Percentiles rank a stretch among this genome's conserved stretches.
These are phyloP conservation scores for Phoxinus phoxinus DNA, from an alignment of 2,113 vertebrate genomes.

Conservation along the genomic window DNA sequence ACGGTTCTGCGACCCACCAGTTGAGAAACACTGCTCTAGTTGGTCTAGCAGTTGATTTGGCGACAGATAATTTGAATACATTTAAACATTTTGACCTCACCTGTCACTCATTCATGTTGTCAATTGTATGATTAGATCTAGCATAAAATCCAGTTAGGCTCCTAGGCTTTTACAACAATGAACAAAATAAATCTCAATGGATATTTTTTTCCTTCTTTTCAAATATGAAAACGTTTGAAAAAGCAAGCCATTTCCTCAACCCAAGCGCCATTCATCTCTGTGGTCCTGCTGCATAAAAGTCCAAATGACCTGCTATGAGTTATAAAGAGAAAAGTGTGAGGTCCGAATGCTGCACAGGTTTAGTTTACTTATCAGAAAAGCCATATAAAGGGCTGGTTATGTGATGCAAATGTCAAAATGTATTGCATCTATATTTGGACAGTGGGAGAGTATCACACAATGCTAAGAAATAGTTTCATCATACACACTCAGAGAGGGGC, in stretches of 20 bases:
- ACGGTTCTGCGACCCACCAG: no score
- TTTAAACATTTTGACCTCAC: not conserved
- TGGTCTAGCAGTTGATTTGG: no score
- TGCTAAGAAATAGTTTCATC: conserved; percentile 33
- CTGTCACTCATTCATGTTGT: not conserved
- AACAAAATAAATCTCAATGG: not conserved
- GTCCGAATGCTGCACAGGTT: not conserved
- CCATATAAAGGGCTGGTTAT: no score
- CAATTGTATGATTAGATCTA: not conserved
- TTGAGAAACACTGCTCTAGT: not conserved
- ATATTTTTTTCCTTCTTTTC: not conserved
- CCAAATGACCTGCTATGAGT: not conserved
- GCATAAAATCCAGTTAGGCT: not conserved
- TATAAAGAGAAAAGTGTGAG: not conserved
- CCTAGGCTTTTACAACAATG: not conserved
- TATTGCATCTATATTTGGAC: conserved; percentile 12
- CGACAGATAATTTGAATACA: no score
- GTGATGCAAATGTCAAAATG: no score
- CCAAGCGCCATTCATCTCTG: not conserved
- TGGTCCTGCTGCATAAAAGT: not conserved
- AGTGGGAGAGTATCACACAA: conserved; percentile 16
- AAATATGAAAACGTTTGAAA: not conserved
- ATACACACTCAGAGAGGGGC: not conserved
- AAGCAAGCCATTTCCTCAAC: not conserved
- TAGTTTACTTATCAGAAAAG: not conserved